phyloP scores from a whole-genome alignment of 2,797 vertebrate species.

The Brachyrhaphis roseni region DNA sequence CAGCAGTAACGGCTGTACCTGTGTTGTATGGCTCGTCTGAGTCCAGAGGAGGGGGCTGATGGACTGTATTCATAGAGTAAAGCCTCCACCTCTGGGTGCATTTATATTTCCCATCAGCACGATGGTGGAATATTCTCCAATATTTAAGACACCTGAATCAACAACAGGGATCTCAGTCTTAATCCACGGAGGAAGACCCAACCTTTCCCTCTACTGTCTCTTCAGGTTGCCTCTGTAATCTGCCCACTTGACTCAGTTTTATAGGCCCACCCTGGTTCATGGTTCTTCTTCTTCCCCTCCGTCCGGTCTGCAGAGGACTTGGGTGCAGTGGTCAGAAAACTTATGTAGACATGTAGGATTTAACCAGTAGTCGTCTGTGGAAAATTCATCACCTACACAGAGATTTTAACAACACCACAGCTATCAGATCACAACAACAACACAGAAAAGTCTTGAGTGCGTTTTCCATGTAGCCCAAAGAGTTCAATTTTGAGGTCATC shows the following conservation, averaged over 20 bases:
- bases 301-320: neutral
- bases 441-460: too few species aligned
- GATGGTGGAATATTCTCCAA: neutral
- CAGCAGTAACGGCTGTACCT: neutral
- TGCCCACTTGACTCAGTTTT: neutral
- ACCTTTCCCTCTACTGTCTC: neutral
- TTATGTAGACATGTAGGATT: neutral
- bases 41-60: constrained; percentile 1
- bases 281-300: neutral
- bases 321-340: neutral
- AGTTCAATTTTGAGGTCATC: neutral
- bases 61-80: neutral
- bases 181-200: neutral
- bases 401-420: too few species aligned
- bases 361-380: too few species aligned
- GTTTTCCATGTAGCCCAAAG: neutral
- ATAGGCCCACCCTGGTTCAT: neutral
- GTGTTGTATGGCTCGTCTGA: neutral
- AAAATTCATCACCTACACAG: too few species aligned
- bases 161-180: neutral
- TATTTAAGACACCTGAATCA: neutral
- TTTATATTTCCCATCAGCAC: neutral
- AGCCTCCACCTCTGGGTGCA: neutral
- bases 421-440: too few species aligned
- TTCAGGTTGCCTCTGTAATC: neutral